Evolutionary conservation across 2,797 vertebrate species (phyloP).

Genomic region (Tachyglossus aculeatus): DNA sequence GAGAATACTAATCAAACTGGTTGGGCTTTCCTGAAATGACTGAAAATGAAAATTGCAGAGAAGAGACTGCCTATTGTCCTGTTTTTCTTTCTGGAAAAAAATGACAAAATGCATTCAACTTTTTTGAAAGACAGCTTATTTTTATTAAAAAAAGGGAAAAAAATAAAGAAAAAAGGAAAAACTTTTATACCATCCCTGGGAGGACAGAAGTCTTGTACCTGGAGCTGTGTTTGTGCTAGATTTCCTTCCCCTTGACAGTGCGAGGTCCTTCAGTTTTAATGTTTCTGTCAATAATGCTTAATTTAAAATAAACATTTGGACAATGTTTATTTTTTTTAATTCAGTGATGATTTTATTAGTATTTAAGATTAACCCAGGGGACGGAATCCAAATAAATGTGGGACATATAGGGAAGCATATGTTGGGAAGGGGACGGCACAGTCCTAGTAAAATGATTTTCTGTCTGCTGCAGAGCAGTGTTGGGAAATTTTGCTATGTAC

Average conservation of each 20-base stretch:
- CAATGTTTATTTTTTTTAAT: constrained; percentile 24
- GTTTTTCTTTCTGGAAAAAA: not conserved
- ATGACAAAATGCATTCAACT: not conserved
- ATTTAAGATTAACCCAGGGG: constrained; percentile 38
- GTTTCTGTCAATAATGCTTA: constrained; percentile 3
- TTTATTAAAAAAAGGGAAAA: too few species aligned
- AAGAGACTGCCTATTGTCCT: not conserved
- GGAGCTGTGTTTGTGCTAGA: constrained; percentile 10
- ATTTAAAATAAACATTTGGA: constrained; percentile 38
- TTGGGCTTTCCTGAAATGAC: not conserved
- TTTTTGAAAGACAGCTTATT: not conserved
- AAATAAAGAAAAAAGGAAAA: too few species aligned
- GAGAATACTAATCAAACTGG: constrained; percentile 5
- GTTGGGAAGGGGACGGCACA: not conserved
- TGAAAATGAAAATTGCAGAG: rapidly evolving
- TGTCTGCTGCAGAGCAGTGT: not conserved
- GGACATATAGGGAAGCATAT: constrained; percentile 7
- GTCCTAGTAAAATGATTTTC: constrained; percentile 4
- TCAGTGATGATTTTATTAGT: constrained; percentile 20
- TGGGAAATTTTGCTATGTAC: not conserved
- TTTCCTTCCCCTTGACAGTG: constrained; percentile 12
- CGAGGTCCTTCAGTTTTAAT: constrained; percentile 35
- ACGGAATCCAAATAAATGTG: constrained; percentile 23
- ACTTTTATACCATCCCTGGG: too few species aligned
- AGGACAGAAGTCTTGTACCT: too few species aligned